Base-by-base conservation (phyloP, 2,113 vertebrate species). In the Tympanuchus pallidicinctus region DNA sequence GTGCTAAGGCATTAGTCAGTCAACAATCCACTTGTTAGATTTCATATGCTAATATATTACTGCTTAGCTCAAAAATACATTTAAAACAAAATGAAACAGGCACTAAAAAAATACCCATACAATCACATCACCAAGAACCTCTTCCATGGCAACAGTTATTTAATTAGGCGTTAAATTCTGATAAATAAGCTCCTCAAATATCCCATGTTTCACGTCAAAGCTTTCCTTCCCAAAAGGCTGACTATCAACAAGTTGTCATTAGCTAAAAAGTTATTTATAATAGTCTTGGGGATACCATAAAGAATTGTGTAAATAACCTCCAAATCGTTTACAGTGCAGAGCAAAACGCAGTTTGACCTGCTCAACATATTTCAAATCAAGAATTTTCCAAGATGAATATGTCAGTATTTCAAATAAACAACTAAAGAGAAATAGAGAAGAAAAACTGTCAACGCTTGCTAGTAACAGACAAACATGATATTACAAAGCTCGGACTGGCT, bases 181-280 rank as follows among this genome's bases (percentile, higher is more conserved):
- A 69, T 57, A 86, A 91, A 92, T 67, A 81, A 94, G 38, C 43
- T 89, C 47, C 40, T 86, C 61, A 92, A 81, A 90, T 54, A 95
- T 30, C 40, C 59, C 34, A 32, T 69, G 54, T 88, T 95, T 94
- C 71, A 92, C 27, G 40, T 65, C 66, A 86, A 84, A 75, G 74
- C 63, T 87, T 78, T 81, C n/a, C 54, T 75, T 90, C 78, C 70
- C 74, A 82, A 87, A 70, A 75, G 45, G 40, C 36, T 92, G 4
- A 0, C 30, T 63, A 86, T 48, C 80, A 86, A 57, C 74, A 84
- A 82, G 66, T 48, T 70, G 76, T 92, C 69, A 79, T 14, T 84
- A 95, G 66, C 0, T 0, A 73, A 45, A 84, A 76, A 77, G 10
- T 36, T 66, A 69, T 82, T 87, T 92, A 79, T 69, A 92, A 66